Base-by-base conservation (phyloP, 2,113 vertebrate species). In the Phoxinus phoxinus region DNA sequence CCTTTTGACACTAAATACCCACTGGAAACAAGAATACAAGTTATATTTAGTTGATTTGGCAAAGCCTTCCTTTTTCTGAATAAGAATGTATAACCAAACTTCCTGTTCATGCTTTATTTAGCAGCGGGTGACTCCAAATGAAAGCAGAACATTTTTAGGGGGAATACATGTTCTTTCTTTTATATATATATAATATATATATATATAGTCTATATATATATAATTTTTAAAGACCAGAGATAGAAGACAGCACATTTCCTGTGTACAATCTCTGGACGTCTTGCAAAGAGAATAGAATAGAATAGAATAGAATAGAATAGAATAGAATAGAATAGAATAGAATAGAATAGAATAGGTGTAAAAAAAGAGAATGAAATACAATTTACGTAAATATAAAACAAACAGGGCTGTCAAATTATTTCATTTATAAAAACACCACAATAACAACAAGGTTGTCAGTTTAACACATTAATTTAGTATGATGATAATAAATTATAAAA, bases 1-100 rank as follows among this genome's bases (percentile, higher is more conserved):
- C 77, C 23, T 63, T 85, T 83, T 89, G 72, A 88, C 87, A 85
- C 85, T 72, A 85, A 83, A 87, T 25, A 76, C 53, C 27, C 61
- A 25, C 30, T 77, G n/a, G 48, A 76, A 77, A 84, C 72, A 53
- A 88, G 32, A 84, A 37, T 19, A 25, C 37, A 30, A 1, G 37
- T 7, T 80, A 46, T 17, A 75, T 67, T 76, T 67, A 32, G 65
- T 41, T 19, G 12, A 21, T 53, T 83, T 37, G 46, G 10, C 1
- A 37, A 72, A 59, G 13, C 41, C 32, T 15, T 58, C 13, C n/a
- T 56, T 56, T 56, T 83, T 72, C 4, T 37, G 32, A 83, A 72
- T 37, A 72, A 71, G 21, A 83, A 27, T 37, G 21, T 67, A 23
- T 48, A 15, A 32, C 15, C 13, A 27, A 63, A 30, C 69, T 48